phyloP scores from a whole-genome alignment of 35 echinoderm and acorn worm species.

The Anneissia japonica region DNA sequence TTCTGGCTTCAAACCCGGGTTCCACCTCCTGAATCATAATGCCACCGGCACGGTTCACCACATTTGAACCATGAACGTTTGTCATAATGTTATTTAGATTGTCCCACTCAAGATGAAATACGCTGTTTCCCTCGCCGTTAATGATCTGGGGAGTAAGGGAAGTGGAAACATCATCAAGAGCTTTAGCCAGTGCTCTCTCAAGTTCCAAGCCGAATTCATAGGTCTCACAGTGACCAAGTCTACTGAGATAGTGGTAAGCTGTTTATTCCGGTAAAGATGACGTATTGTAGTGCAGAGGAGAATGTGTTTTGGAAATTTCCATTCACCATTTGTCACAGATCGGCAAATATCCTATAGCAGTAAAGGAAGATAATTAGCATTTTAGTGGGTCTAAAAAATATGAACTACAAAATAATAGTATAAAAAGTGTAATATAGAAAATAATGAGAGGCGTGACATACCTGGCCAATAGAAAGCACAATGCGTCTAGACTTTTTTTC shows the following conservation, averaged over 20 bases:
- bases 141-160: constrained; percentile 45
- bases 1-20: not conserved
- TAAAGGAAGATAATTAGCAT: not conserved
- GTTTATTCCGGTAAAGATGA: constrained; percentile 49
- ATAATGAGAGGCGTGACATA: not conserved
- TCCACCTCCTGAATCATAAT: constrained; percentile 38
- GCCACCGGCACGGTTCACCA: constrained; percentile 37
- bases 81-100: not conserved
- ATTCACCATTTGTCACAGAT: constrained; percentile 42
- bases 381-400: not conserved
- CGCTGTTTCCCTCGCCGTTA: not conserved
- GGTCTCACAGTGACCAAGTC: constrained; percentile 51
- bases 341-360: constrained; percentile 48
- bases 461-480: constrained; percentile 21
- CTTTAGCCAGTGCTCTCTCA: constrained; percentile 49
- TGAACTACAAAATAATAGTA: not conserved
- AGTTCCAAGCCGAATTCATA: constrained; percentile 54
- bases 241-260: constrained; percentile 52
- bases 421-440: not conserved
- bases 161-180: constrained; percentile 28
- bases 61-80: constrained; percentile 21
- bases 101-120: constrained; percentile 21
- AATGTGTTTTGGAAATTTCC: constrained; percentile 83
- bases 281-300: constrained; percentile 42
- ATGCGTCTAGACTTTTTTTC: constrained; percentile 20